Percentiles rank a stretch among this genome's conserved stretches.
These are phyloP conservation scores for Danionella cerebrum DNA, from an alignment of 2,113 vertebrate genomes.

Conservation along the genomic window DNA sequence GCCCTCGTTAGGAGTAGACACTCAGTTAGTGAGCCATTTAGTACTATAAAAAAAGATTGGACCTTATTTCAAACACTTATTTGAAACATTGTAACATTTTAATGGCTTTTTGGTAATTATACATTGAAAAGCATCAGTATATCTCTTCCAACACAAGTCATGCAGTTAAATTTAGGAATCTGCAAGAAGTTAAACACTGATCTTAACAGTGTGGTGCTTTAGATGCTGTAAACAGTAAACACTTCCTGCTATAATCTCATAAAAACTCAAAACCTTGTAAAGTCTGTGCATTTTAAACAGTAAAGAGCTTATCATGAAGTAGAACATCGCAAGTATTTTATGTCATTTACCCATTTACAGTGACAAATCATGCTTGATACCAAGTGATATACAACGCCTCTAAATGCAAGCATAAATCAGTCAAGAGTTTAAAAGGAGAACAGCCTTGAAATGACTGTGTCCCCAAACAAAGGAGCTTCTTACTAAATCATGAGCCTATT, in stretches of 20 bases:
- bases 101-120: no score
- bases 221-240: background rate
- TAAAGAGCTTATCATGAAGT: background rate
- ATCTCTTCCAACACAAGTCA: no score
- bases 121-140: no score
- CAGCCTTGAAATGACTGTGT: background rate
- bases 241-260: background rate
- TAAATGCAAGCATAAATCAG: background rate
- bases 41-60: no score
- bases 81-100: no score
- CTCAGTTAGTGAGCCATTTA: no score
- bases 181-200: no score
- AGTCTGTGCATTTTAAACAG: background rate
- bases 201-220: no score
- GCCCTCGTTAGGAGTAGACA: no score
- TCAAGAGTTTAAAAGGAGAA: background rate
- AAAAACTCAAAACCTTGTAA: background rate
- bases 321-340: background rate
- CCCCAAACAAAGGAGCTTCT: conserved; percentile 5
- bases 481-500: conserved; percentile 7
- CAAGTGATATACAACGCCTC: background rate
- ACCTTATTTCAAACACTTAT: no score
- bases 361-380: background rate
- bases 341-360: background rate
- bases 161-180: no score